Evolutionary conservation across 1,140 invertebrate species (phyloP).

Genomic region (Plectrocnemia conspersa): DNA sequence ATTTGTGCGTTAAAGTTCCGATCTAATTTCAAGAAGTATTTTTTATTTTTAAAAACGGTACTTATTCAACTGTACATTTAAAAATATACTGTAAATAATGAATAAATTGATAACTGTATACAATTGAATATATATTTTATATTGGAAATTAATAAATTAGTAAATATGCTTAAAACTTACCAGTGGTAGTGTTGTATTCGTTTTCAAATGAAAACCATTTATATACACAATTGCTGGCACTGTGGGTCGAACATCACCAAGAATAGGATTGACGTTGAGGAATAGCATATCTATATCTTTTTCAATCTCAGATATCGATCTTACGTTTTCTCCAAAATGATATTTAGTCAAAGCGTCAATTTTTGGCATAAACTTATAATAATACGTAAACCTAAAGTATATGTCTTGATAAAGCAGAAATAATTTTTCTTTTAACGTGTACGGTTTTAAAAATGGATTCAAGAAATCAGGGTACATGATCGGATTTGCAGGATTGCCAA

Average conservation of each 20-base stretch:
- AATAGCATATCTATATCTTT: slow-evolving; percentile 53
- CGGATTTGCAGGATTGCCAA: slow-evolving; percentile 47
- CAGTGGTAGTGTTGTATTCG: slow-evolving; percentile 36
- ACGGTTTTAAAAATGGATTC: slow-evolving; percentile 35
- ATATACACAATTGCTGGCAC: slow-evolving; percentile 48
- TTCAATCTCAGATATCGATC: slow-evolving; percentile 35
- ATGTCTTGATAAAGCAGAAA: not conserved
- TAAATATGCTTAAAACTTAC: too few species aligned
- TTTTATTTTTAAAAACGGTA: too few species aligned
- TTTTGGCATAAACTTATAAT: slow-evolving; percentile 17
- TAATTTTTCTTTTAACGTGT: slow-evolving; percentile 30
- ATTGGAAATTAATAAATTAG: too few species aligned
- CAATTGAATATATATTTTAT: too few species aligned
- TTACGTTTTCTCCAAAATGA: slow-evolving; percentile 37
- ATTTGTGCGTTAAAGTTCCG: too few species aligned
- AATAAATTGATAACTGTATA: too few species aligned
- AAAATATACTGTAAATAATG: too few species aligned
- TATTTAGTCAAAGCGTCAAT: slow-evolving; percentile 34
- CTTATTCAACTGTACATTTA: too few species aligned
- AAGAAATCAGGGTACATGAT: slow-evolving; percentile 45
- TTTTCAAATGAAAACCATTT: slow-evolving; percentile 47
- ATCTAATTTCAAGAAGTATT: too few species aligned
- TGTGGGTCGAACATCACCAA: slow-evolving; percentile 45
- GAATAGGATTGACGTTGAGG: slow-evolving; percentile 47
- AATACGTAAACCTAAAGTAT: slow-evolving; percentile 31